phyloP scores from a whole-genome alignment of 2,797 vertebrate species.

The Gobio occitaniae region DNA sequence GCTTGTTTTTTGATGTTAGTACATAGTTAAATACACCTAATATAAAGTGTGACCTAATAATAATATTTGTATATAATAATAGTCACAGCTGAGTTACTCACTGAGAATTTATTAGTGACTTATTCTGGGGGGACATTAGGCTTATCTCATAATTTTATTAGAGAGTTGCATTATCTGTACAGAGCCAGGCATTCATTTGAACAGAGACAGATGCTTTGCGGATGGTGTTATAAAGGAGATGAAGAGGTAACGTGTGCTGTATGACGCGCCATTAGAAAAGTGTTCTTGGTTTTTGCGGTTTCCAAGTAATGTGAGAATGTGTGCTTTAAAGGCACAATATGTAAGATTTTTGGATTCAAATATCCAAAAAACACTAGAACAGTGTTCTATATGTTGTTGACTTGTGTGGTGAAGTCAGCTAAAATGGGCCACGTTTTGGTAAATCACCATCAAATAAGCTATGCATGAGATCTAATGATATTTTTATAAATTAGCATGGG shows the following conservation, averaged over 20 bases:
- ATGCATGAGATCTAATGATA: no score
- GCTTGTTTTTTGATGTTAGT: not conserved
- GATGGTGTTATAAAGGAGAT: not conserved
- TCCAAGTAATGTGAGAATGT: not conserved
- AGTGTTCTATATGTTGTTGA: no score
- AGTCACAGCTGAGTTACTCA: not conserved
- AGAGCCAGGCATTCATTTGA: not conserved
- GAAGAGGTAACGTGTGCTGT: no score
- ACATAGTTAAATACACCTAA: not conserved
- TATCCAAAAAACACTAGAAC: no score
- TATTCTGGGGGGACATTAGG: not conserved
- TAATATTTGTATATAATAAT: not conserved
- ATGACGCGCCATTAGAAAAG: not conserved
- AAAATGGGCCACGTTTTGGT: no score
- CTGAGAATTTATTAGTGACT: not conserved
- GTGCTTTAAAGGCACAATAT: not conserved
- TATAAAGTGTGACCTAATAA: not conserved
- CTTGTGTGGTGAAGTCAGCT: no score
- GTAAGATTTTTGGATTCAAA: no score
- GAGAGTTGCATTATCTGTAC: not conserved
- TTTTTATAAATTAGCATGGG: no score
- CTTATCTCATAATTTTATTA: not conserved
- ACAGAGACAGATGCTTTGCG: not conserved
- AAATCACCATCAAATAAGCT: no score
- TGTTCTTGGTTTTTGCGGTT: not conserved